A percentile compares a stretch with the other conserved stretches of the same genome.
phyloP scores from a whole-genome alignment of 2,113 vertebrate genomes.

The Cochlearius cochlearius region DNA sequence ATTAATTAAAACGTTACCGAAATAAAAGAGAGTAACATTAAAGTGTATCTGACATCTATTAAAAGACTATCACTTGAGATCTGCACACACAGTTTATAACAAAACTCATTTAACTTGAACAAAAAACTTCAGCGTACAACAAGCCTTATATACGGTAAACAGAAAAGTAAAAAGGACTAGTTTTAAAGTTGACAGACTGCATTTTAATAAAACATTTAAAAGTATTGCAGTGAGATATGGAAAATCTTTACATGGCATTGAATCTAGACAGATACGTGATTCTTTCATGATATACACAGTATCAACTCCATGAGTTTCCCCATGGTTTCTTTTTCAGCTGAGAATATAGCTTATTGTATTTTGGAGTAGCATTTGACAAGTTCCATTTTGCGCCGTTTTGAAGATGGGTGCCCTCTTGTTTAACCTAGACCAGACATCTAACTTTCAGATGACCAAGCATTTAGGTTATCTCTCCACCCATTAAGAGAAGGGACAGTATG shows the following conservation, averaged over 20 bases:
- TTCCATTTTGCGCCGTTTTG: neutral
- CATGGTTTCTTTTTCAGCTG: neutral
- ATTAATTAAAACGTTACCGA: constrained; percentile 88
- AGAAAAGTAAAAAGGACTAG: neutral
- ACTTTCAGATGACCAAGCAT: neutral
- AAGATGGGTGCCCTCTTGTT: neutral
- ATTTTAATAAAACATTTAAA: neutral
- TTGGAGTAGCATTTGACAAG: neutral
- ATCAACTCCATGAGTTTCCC: neutral
- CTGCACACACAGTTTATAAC: constrained; percentile 62
- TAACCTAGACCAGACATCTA: neutral
- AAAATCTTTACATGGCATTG: neutral
- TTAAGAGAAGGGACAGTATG: neutral
- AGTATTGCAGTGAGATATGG: neutral
- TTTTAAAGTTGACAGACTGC: neutral
- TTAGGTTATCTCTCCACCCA: neutral
- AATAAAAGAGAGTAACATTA: constrained; percentile 79
- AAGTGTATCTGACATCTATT: constrained; percentile 82
- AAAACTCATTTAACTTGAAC: constrained; percentile 66
- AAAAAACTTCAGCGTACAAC: constrained; percentile 21
- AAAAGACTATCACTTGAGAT: constrained; percentile 77
- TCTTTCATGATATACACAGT: neutral
- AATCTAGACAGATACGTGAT: neutral
- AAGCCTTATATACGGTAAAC: neutral
- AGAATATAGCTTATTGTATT: neutral